Evolutionary conservation across 2,888 invertebrate species (phyloP), one percentile per base, ranked within the genome.

Genomic region (Drosophila anomelani): DNA sequence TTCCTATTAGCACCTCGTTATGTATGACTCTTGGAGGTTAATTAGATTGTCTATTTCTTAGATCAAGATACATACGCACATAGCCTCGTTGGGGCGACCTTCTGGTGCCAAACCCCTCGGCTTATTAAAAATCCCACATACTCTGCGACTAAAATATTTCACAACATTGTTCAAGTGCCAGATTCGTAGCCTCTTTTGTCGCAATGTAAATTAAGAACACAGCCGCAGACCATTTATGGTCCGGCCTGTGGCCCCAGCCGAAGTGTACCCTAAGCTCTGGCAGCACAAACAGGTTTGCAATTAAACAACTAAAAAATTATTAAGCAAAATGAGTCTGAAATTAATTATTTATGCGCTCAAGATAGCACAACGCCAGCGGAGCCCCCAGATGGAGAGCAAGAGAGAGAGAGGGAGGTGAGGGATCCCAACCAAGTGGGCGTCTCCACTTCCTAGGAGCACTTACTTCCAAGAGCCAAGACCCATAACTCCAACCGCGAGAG

Each of bases 281-380:
- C 71, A 39, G 43, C 55, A 32, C 60, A 67, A 84, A 88, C 84
- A 69, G 86, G 84, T 85, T 85, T 85, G 78, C 78, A 85, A 88
- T 85, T 85, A 82, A 87, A 82, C 76, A 77, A 59, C 82, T 80
- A 51, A 82, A 73, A 69, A 67, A 72, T 70, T 76, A 80, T 69
- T 58, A 74, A 80, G 58, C 54, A 53, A 64, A 74, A 77, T 84
- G 76, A 75, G 75, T 67, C 71, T 88, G 66, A 80, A 84, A 88
- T 85, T 82, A 85, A 85, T 85, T 88, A 85, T 83, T 85, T 85
- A 85, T 88, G 84, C 78, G 68, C 76, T 39, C 62, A 73, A 81
- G 79, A 84, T 84, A 72, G 67, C 46, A 68, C 73, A 61, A 60
- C n/a, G 41, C n/a, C 29, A 56, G 32, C 44, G 44, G 44, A 39